A percentile compares a stretch with the other conserved stretches of the same genome.
Evolutionary conservation across 2,113 vertebrate genomes (phyloP).

Genomic region (Girardinichthys multiradiatus): DNA sequence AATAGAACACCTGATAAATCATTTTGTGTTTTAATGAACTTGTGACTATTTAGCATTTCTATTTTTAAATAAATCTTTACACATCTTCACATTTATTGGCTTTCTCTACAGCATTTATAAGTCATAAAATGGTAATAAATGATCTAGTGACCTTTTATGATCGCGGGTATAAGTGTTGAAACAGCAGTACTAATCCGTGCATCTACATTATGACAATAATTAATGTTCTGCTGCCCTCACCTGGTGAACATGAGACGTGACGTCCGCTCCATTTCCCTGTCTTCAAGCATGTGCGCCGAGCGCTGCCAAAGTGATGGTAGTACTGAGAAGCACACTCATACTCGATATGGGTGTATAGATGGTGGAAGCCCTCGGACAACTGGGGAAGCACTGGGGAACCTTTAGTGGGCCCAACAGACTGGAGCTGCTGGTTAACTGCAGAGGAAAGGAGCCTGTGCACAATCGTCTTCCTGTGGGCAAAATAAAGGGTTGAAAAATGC

Average conservation of each 20-base stretch:
- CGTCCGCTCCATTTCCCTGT: slow-evolving; percentile 98
- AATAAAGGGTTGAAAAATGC: not conserved
- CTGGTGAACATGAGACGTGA: slow-evolving; percentile 92
- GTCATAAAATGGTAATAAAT: not conserved
- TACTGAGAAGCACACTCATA: slow-evolving; percentile 92
- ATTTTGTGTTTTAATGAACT: too few species aligned
- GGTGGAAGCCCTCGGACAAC: slow-evolving; percentile 88
- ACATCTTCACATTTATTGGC: not conserved
- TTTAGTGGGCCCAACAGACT: slow-evolving; percentile 81
- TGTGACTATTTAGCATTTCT: too few species aligned
- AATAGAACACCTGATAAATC: too few species aligned
- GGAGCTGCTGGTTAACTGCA: slow-evolving; percentile 76
- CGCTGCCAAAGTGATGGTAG: slow-evolving; percentile 92
- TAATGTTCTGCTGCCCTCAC: slow-evolving; percentile 82
- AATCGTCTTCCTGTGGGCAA: slow-evolving; percentile 87
- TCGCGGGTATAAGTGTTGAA: not conserved
- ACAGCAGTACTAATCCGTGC: not conserved
- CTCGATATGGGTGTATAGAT: slow-evolving; percentile 91
- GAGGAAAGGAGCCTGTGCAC: slow-evolving; percentile 90
- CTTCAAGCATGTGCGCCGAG: slow-evolving; percentile 92
- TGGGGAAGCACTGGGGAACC: slow-evolving; percentile 80
- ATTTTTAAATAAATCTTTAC: not conserved
- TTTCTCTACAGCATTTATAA: not conserved
- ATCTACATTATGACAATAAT: not conserved
- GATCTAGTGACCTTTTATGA: not conserved